Evolutionary conservation across 2,113 vertebrate genomes (phyloP), one percentile per base, ranked within the genome.

Genomic region (Nanorana parkeri): DNA sequence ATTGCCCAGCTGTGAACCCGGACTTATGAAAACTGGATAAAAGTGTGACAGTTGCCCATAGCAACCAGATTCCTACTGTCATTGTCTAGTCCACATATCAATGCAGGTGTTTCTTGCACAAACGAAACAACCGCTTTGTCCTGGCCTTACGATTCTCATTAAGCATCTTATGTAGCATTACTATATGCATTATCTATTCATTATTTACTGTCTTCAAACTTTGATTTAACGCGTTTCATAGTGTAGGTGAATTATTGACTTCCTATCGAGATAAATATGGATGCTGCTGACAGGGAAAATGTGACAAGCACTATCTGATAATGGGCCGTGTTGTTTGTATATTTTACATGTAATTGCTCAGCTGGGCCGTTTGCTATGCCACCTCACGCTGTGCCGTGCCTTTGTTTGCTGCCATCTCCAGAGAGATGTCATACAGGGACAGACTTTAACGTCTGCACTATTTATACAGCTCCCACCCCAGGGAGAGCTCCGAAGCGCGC

Each of bases 371-470:
- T 65, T 10, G 60, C 21, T 61, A 20, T 17, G 56, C 72, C 72
- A 41, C 72, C 72, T 60, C 72, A 36, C 15, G 29, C 72, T 61
- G 72, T 61, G 72, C 55, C 20, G 21, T 41, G 55, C 20, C 72
- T 61, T 74, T 74, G 71, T 67, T 74, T 58, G 80, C 29, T 61
- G 20, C 24, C 13, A 26, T 68, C 80, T 55, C 71, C 51, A 51
- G 80, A 76, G 69, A 65, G 29, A 76, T 75, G 55, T 61, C 72
- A 75, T 41, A 61, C 72, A 61, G 72, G 72, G 72, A 75, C 72
- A 75, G 28, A 60, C 72, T 55, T 23, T 56, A 51, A 60, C 52
- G 80, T 82, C 80, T 82, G 71, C 80, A 17, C 80, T 82, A 82
- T 82, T 76, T 82, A 82, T 82, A 82, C 52, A 67, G 23, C 71